Evolutionary conservation across 1,140 invertebrate species (phyloP), one percentile per base, ranked within the genome.

Genomic region (Ceratitis capitata): DNA sequence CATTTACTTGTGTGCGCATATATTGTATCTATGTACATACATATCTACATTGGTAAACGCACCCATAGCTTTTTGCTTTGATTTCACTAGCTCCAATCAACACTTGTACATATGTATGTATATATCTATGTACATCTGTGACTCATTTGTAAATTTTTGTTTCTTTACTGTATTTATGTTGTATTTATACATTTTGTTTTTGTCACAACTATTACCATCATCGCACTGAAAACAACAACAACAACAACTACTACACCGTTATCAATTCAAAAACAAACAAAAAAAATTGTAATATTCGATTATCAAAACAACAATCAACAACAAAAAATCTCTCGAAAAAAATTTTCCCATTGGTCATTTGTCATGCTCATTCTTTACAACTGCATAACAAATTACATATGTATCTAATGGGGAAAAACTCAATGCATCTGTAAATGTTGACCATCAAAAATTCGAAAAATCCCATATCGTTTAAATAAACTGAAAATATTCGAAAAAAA

Each of bases 141-240:
- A 78, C 69, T 78, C 69, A 78, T 78, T 23, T n/a, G n/a, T n/a
- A n/a, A n/a, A n/a, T n/a, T n/a, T n/a, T n/a, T 47, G 42, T 45
- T 39, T 84, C 82, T 83, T 84, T 49, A 84, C 32, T 86, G 82
- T 86, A 84, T 83, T 83, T 86, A 86, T 84, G 58, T 86, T 78
- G 39, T 78, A 45, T 78, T 82, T 82, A 82, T 64, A 83, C 16
- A n/a, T 82, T 84, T 35, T 51, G 42, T 85, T 39, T 85, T 45
- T 49, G 45, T 85, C 45, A 47, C 47, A 61, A 85, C 84, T 26
- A 47, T 51, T n/a, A 61, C 39, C 49, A 61, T 14, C 39, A 78
- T 12, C 45, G 35, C 69, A 78, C 39, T 29, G 2, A 78, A 78
- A 53, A 7, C 23, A n/a, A 53, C 9, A 56, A 56, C 4, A 9